Evolutionary conservation across 2,888 invertebrate species (phyloP).

Genomic region (Aphodius sticticus): DNA sequence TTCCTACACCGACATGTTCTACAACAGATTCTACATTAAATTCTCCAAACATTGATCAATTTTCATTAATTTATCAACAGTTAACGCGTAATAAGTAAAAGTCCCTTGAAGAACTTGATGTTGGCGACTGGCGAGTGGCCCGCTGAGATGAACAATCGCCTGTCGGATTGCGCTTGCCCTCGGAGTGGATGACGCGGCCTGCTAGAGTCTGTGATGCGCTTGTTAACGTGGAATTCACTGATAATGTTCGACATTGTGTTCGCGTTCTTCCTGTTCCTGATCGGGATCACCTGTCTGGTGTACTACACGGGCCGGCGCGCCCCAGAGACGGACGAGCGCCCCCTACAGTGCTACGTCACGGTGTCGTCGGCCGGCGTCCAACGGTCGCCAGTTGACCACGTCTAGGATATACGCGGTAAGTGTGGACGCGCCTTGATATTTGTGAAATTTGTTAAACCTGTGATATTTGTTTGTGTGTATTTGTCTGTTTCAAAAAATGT

Average conservation of each 20-base stretch:
- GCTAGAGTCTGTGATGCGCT: constrained; percentile 71
- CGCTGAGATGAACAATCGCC: background rate
- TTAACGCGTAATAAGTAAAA: background rate
- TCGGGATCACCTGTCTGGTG: constrained; percentile 82
- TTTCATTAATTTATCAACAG: too few species aligned
- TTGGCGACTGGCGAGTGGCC: background rate
- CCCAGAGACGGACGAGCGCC: constrained; percentile 62
- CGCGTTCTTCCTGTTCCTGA: constrained; percentile 85
- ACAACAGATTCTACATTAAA: too few species aligned
- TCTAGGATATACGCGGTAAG: constrained; percentile 52
- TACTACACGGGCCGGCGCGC: constrained; percentile 73
- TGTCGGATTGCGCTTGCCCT: background rate
- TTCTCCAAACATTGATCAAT: too few species aligned
- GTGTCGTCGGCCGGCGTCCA: constrained; percentile 50
- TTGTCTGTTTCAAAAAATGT: too few species aligned
- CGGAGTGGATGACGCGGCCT: constrained; percentile 43
- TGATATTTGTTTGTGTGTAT: too few species aligned
- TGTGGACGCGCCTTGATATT: constrained; percentile 17
- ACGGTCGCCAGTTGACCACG: constrained; percentile 58
- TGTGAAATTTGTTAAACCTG: too few species aligned
- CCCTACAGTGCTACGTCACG: constrained; percentile 57
- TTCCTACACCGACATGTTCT: too few species aligned
- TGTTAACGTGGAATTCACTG: constrained; percentile 85
- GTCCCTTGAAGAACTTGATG: background rate
- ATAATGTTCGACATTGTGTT: constrained; percentile 90